Base-by-base conservation (phyloP, 2,888 invertebrate genomes). In the Heliconius ismenius region DNA sequence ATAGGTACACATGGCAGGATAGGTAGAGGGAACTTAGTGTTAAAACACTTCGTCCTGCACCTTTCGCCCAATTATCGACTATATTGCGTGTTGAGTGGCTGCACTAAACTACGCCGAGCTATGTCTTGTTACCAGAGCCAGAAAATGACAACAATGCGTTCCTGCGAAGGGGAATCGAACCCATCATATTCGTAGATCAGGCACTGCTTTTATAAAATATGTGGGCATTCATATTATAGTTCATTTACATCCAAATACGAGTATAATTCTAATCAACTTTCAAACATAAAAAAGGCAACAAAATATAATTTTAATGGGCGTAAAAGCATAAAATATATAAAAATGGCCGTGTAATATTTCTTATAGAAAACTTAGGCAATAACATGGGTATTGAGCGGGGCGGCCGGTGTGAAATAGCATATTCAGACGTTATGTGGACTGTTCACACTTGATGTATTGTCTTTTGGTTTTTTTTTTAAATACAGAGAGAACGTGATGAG, bases 331-430 rank as follows among this genome's bases (percentile, higher is more conserved):
- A 78, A 75, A 73, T 65, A 43, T 75, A 73, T 73, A 75, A 76
- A 26, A 78, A 78, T 74, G 74, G 67, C 75, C 24, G 43, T 62
- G 78, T 75, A 77, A 80, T 74, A 77, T 75, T 70, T 75, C 79
- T 77, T 77, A 79, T 76, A 80, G 75, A 60, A 24, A 76, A 72
- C 65, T 73, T 73, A 49, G 68, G 79, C 73, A 79, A 81, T 81
- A 81, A 79, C 78, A 80, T 77, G 79, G 80, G 65, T 77, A 79
- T 79, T 79, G 80, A 78, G 77, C 76, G 70, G 58, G 43, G 68
- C 81, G 81, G 80, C 76, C 81, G 80, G 82, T 82, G 81, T 78
- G 78, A 82, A 81, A 79, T 77, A 68, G 73, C 78, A 76, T 79
- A 76, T 68, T 78, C 74, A 72, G 24, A 54, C 43, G 28, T 24